Conservation (phyloP, 2,888 invertebrate species). For the Neoaliturus tenellus region DNA sequence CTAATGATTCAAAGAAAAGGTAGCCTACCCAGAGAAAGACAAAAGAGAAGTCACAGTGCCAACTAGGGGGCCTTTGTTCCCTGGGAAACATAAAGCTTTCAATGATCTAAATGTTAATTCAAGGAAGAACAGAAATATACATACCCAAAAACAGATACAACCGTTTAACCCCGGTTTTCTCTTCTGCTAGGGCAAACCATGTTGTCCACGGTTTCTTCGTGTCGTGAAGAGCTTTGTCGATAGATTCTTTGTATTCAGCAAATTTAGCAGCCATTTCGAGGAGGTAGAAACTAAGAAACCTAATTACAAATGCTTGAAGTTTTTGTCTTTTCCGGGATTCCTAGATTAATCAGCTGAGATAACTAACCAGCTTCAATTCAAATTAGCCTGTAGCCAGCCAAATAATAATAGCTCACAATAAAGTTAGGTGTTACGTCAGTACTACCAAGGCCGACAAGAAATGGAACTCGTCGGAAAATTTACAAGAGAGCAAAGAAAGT, state of each 20-base stretch:
- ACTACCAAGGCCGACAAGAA: not conserved
- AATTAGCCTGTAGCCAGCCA: conserved; percentile 8
- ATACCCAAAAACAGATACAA: conserved; percentile 87
- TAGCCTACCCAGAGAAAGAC: not conserved
- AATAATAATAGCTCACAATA: conserved; percentile 10
- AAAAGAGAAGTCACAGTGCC: not conserved
- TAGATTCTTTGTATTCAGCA: conserved; percentile 75
- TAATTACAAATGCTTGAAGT: not conserved
- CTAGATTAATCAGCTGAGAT: not conserved
- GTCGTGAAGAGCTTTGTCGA: conserved; percentile 80
- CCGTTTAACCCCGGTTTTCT: conserved; percentile 83
- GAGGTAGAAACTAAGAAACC: not conserved
- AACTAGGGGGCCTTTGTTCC: not conserved
- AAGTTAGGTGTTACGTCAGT: not conserved
- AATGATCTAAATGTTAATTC: conserved; percentile 3
- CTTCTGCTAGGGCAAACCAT: conserved; percentile 80
- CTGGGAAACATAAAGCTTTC: not conserved
- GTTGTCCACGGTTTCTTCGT: conserved; percentile 83
- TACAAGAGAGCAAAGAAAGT: not conserved
- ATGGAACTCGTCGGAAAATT: not conserved
- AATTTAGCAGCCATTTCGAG: conserved; percentile 73
- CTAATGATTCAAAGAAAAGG: not conserved
- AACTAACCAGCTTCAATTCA: conserved; percentile 10
- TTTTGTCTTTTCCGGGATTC: not conserved
- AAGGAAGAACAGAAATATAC: conserved; percentile 68